Percentiles rank a stretch among this genome's conserved stretches.
Evolutionary conservation across 2,113 vertebrate genomes (phyloP).

Genomic region (Psammodynastes pulverulentus): DNA sequence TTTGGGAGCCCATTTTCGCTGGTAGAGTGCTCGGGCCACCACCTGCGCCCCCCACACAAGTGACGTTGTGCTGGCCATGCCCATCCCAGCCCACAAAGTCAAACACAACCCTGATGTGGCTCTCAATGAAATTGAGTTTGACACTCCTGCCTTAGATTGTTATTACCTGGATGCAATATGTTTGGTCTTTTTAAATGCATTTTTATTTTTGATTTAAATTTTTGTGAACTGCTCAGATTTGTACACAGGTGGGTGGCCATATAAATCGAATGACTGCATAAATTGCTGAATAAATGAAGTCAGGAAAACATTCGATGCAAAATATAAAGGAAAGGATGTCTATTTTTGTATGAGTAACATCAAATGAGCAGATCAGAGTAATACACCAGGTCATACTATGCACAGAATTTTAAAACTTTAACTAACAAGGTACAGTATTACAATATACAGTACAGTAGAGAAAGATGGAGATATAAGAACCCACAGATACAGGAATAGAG

Average conservation of each 20-base stretch:
- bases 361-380: background rate
- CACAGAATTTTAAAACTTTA: background rate
- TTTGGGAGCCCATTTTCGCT: too few relatives aligned
- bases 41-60: too few relatives aligned
- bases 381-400: background rate
- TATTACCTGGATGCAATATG: background rate
- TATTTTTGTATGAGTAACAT: background rate
- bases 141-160: background rate
- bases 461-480: background rate
- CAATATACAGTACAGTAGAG: background rate
- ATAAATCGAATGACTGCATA: background rate
- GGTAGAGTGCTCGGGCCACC: too few relatives aligned
- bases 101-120: too few relatives aligned
- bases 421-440: background rate
- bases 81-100: too few relatives aligned
- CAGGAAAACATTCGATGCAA: background rate
- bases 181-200: background rate
- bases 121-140: too few relatives aligned
- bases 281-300: background rate
- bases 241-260: background rate
- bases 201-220: background rate
- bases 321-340: background rate
- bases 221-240: background rate
- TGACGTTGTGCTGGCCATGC: too few relatives aligned
- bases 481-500: background rate